phyloP scores from a whole-genome alignment of 2,888 invertebrate genomes.

The Pandemis cinnamomeana region DNA sequence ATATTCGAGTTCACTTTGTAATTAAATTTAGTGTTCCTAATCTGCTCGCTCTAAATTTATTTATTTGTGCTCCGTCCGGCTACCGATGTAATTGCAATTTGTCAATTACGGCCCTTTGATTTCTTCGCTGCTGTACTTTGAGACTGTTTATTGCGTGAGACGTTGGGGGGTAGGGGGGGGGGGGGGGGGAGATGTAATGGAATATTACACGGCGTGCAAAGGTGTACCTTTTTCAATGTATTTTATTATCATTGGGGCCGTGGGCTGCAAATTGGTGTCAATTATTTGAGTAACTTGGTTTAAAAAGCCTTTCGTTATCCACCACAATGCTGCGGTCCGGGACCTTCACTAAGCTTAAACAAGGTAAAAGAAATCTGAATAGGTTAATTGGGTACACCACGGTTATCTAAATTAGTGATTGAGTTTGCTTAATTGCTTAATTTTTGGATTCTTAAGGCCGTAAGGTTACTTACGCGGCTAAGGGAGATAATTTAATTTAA shows the following conservation, averaged over 20 bases:
- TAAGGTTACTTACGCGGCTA: not conserved
- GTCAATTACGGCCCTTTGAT: slow-evolving; percentile 79
- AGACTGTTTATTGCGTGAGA: slow-evolving; percentile 4
- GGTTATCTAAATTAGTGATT: too few relatives aligned
- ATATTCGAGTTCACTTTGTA: slow-evolving; percentile 82
- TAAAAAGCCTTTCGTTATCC: not conserved
- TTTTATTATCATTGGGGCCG: not conserved
- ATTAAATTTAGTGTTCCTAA: slow-evolving; percentile 84
- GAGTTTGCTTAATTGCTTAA: too few relatives aligned
- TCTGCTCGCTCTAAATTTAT: slow-evolving; percentile 74
- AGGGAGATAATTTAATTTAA: not conserved
- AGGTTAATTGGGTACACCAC: too few relatives aligned
- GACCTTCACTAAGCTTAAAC: too few relatives aligned
- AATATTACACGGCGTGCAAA: not conserved
- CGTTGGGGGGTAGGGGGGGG: not conserved
- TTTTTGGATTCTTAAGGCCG: too few relatives aligned
- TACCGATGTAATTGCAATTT: slow-evolving; percentile 81
- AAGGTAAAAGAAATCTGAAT: too few relatives aligned
- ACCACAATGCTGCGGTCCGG: too few relatives aligned
- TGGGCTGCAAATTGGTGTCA: not conserved
- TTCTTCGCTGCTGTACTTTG: slow-evolving; percentile 51
- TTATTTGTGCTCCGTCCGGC: slow-evolving; percentile 64
- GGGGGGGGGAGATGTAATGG: not conserved
- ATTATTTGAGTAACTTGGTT: not conserved
- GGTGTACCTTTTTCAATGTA: not conserved